Base-by-base conservation (phyloP, 2,888 invertebrate species). In the Linyphia triangularis region DNA sequence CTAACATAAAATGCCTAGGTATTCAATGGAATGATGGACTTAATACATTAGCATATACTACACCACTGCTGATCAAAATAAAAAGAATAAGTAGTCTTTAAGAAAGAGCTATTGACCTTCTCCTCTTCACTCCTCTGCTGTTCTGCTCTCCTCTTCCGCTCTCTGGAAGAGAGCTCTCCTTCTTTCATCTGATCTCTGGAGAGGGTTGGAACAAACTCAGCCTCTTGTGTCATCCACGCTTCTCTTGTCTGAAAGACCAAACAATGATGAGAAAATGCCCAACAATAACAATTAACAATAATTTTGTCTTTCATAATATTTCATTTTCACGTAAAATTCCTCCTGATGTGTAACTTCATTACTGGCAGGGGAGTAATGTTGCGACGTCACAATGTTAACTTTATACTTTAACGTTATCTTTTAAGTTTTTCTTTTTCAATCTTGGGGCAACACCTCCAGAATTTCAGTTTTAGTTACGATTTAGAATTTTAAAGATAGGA, bases 151-250 rank as follows among this genome's bases (percentile, higher is more conserved):
- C 33, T 37, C 9, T 75, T 73, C 13, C 37, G 65, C 24, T 75
- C 57, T 0, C 81, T 81, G 13, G 61, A 67, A 10, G 72, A 63
- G 28, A 10, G 40, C n/a, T n/a, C n/a, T 24, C 72, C 73, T 2
- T 16, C 26, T 33, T 28, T 90, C 19, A 92, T 90, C 63, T 93
- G 92, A 59, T 92, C 90, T 37, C 92, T 91, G 0, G 92, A 91
- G 13, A 92, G 91, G 67, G 93, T 93, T 19, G 93, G 92, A 84
- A 94, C 92, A 26, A 94, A 90, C 59, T n/a, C n/a, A n/a, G 94
- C 94, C 13, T 95, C 94, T 92, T 95, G 94, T 43, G 95, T 95
- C 96, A 97, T 96, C 97, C 97, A 97, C 91, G 95, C 95, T 73
- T 97, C 96, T 83, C 96, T n/a, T n/a, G n/a, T 94, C 91, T 94